Base-by-base conservation (phyloP, 2,113 vertebrate genomes). In the Malurus alboscapulatus region DNA sequence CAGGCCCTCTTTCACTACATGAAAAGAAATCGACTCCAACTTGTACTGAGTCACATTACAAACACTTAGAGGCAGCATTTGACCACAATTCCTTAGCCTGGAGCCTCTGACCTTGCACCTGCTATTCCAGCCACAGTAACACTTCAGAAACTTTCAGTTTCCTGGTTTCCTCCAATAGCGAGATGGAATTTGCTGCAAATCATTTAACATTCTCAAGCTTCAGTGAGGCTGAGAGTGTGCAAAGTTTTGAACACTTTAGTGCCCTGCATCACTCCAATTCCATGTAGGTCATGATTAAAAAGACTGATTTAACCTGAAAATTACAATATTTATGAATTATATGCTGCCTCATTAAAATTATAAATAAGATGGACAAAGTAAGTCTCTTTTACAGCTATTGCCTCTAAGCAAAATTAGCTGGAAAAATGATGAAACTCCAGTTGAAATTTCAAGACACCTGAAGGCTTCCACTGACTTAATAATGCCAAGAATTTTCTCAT, bases 101-200 rank as follows among this genome's bases (percentile, higher is more conserved):
- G 36, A 42, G 3, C 10, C 21, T 62, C 57, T 62, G 48, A 22
- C 44, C 48, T 40, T 27, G 38, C 15, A 32, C 16, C 67, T 34
- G 7, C 2, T 24, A 27, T 36, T 19, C 32, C 53, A 72, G 34
- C 18, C 62, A 54, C 18, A 54, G 14, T 0, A 54, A 19, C 6
- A 25, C 10, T 45, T 26, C 13, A 53, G 30, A 55, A 61, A 59
- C 26, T 47, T 45, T 17, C 29, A 25, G 7, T 36, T 42, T 63
- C 11, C 17, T 32, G 4, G 4, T 15, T 47, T 68, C 1, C 1
- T 6, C 50, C 29, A 1, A 13, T 9, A 29, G 14, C 7, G 38
- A 78, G 27, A 40, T 24, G n/a, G 42, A 69, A 55, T 59, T 51
- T 87, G 10, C 36, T 65, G 18, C 40, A 65, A 68, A 68, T 36